phyloP scores from a whole-genome alignment of 2,797 vertebrate genomes.

The Enoplosus armatus region DNA sequence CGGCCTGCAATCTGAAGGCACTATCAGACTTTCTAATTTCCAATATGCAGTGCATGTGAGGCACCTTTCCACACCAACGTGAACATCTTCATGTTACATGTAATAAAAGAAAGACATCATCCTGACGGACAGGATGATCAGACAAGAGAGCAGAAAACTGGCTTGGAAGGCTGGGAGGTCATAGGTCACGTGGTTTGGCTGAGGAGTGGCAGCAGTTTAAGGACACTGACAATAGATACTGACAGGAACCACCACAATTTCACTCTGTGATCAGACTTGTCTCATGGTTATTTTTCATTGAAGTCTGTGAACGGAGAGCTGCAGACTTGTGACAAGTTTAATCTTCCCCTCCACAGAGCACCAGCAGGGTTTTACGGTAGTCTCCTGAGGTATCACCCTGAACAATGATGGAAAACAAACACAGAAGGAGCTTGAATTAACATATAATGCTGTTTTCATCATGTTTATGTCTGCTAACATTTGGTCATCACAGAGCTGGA shows the following conservation, averaged over 20 bases:
- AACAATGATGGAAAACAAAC: conserved; percentile 49
- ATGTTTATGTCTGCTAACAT: conserved; percentile 19
- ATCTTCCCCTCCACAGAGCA: conserved; percentile 91
- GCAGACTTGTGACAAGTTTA: conserved; percentile 46
- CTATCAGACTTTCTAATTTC: conserved; percentile 32
- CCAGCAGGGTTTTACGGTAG: conserved; percentile 93
- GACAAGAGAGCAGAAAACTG: conserved; percentile 40
- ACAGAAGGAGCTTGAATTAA: conserved; percentile 19
- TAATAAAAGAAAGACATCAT: conserved; percentile 44
- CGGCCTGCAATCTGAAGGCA: conserved; percentile 55
- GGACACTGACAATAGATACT: conserved; percentile 47
- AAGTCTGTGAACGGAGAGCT: conserved; percentile 39
- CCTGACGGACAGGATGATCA: conserved; percentile 24
- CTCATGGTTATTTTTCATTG: conserved; percentile 43
- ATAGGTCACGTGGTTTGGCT: conserved; percentile 79
- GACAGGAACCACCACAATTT: conserved; percentile 50
- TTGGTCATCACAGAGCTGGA: conserved; percentile 19
- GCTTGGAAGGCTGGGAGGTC: conserved; percentile 58
- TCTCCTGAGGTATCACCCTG: conserved; percentile 97
- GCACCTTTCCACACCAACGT: conserved; percentile 30
- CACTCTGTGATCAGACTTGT: conserved; percentile 34
- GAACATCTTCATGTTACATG: conserved; percentile 41
- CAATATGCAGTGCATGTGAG: conserved; percentile 30
- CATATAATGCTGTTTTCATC: conserved; percentile 14
- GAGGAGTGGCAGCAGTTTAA: conserved; percentile 57